These are phyloP conservation scores for Heliocidaris erythrogramma DNA, from an alignment of 35 echinoderm and acorn worm species.

Conservation along the genomic window DNA sequence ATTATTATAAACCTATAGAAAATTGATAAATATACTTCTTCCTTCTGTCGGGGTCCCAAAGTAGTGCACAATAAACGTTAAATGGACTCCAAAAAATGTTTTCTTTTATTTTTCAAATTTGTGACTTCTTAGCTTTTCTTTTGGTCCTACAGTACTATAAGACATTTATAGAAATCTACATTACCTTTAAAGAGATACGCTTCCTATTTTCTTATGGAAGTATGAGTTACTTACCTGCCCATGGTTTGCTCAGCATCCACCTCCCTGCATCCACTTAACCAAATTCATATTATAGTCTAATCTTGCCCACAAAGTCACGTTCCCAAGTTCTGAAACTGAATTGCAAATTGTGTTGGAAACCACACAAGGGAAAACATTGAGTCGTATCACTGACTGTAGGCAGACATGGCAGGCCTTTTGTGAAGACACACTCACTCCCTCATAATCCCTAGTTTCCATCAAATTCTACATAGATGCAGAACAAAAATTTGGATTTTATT, in stretches of 20 bases:
- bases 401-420: neutral
- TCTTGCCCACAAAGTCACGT: neutral
- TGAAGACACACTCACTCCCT: neutral
- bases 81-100: no score
- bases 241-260: neutral
- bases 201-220: neutral
- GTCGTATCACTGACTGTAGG: neutral
- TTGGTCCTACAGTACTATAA: neutral
- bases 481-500: neutral
- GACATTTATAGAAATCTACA: no score
- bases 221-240: neutral
- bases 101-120: no score
- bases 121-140: no score
- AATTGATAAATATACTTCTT: no score
- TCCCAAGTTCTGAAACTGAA: neutral
- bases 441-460: neutral
- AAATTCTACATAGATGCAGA: neutral
- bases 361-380: neutral
- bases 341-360: neutral
- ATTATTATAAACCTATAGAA: no score
- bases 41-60: no score
- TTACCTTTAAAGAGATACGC: no score
- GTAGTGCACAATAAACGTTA: no score
- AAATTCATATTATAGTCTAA: slow-evolving; percentile 5
- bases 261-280: neutral